Base-by-base conservation (phyloP, 2,113 vertebrate species). In the Nothobranchius kuhntae region DNA sequence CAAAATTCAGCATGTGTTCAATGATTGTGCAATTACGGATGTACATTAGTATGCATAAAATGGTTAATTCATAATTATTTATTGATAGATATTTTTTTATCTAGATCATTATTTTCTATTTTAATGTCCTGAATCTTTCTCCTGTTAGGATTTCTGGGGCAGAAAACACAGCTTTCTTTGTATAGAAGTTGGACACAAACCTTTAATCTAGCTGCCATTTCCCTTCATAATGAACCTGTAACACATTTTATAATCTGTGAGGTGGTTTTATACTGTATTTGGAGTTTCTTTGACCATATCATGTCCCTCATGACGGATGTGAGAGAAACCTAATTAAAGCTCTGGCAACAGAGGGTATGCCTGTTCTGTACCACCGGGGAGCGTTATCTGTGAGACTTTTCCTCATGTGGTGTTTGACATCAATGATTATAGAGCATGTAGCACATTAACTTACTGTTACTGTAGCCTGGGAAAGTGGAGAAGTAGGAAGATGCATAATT, bases 361-460 rank as follows among this genome's bases (percentile, higher is more conserved):
- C 50, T 38, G 38, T 52, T 63, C 47, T 50, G 59, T 45, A 48
- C 75, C 36, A 13, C 67, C 45, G 60, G 71, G 68, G 69, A 75
- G 67, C 68, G 73, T 63, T 77, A 77, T 86, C 70, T 78, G 68
- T 50, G 55, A 71, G 66, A 70, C 71, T 65, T 46, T 40, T 77
- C 61, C 65, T 73, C 60, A 65, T 89, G 78, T 81, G 80, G 67
- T 77, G 63, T 75, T 67, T 85, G 87, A 83, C 86, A 65, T 83
- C 60, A 55, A 68, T 91, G 88, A 92, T 92, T 92, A 92, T 65
- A 93, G 91, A 90, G 86, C 78, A 56, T 70, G 63, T 71, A 67
- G 54, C 48, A 45, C 76, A 53, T 78, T 63, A 78, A 75, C 75
- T 83, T 79, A 77, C 84, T 83, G 77, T 86, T 89, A 84, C 88